Conservation (phyloP, 1,140 invertebrate species). For the Drosophila trapezifrons region DNA sequence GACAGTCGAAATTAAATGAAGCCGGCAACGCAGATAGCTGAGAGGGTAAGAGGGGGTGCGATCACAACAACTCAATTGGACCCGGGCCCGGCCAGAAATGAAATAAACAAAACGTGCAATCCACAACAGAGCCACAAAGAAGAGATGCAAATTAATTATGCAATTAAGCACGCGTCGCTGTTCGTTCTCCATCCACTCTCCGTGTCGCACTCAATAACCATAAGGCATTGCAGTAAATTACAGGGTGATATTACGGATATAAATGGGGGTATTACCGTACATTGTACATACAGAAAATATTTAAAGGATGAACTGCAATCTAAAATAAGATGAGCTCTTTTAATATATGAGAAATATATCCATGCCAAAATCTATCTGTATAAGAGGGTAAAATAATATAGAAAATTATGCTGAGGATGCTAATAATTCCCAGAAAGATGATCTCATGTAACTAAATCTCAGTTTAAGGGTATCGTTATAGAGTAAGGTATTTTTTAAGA, state of each 20-base stretch:
- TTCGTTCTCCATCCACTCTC: constrained; percentile 6
- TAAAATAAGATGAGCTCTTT: no score
- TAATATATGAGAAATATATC: no score
- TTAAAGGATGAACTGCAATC: no score
- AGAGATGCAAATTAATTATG: constrained; percentile 73
- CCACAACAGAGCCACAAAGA: constrained; percentile 36
- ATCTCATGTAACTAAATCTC: no score
- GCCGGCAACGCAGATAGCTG: not conserved
- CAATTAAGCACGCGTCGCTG: constrained; percentile 76
- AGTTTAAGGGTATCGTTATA: no score
- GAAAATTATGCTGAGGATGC: no score
- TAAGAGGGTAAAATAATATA: no score
- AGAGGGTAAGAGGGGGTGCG: constrained; percentile 3
- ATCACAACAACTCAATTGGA: constrained; percentile 49
- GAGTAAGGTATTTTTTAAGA: not conserved
- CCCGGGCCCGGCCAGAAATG: constrained; percentile 42
- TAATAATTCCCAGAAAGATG: no score
- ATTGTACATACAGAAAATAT: no score
- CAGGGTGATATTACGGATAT: not conserved
- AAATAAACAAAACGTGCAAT: constrained; percentile 77
- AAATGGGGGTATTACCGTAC: no score
- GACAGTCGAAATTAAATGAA: constrained; percentile 19
- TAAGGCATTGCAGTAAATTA: constrained; percentile 45
- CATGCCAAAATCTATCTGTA: no score
- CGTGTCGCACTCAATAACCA: constrained; percentile 53